Evolutionary conservation across 2,113 vertebrate genomes (phyloP), one percentile per base, ranked within the genome.

Genomic region (Tamias sibiricus): DNA sequence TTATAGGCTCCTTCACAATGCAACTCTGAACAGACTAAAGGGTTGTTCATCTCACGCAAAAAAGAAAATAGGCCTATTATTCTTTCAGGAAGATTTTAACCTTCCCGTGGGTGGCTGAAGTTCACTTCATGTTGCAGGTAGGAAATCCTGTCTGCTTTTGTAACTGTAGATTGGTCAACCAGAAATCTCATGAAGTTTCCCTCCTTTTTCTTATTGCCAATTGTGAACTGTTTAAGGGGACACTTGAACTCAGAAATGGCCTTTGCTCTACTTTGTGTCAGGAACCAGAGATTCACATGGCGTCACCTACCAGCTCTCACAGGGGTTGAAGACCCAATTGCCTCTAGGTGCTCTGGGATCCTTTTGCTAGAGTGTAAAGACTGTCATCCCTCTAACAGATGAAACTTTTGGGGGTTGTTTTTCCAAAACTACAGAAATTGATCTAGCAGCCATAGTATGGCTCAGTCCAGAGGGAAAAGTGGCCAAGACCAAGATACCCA

Each of bases 351-450:
- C 35, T 54, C 59, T 52, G 24, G 30, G 28, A 11, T 19, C 52
- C 80, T 83, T 96, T 94, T 69, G 10, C 40, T 44, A 10, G 28
- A 1, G 11, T n/a, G 4, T 66, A 22, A 44, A 62, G 68, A 52
- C 17, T 26, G 35, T 13, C 11, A 64, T 19, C 35, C 2, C 20
- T 16, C 1, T 26, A 13, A 0, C 7, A 76, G n/a, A 62, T n/a
- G 59, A 82, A 17, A 52, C 26, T 66, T 76, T 75, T 30, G 40
- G 52, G 80, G 82, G 42, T 68, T 87, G 35, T 87, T 90, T 90
- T 94, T 97, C 74, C 4, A 44, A n/a, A 26, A 66, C 26, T 77
- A 20, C 5, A 69, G 28, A 14, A 28, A 44, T 57, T 90, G 57
- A 37, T 91, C 8, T 16, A 71, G 32, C 0, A n/a, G 26, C n/a